Base-by-base conservation (phyloP, 1,140 invertebrate genomes). In the Heliconius nattereri region DNA sequence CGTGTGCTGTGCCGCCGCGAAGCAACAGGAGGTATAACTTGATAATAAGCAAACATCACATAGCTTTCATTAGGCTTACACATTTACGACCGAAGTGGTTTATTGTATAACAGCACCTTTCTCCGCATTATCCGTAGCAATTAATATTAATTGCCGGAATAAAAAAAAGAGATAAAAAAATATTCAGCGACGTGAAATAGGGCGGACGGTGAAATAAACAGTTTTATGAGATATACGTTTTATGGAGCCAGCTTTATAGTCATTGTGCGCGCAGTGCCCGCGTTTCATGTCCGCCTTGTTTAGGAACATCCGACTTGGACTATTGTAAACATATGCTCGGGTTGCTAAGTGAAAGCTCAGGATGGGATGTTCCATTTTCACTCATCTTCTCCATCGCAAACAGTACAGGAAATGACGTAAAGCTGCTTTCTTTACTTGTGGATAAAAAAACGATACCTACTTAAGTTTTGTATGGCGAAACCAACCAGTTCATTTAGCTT, bases 151-250 rank as follows among this genome's bases (percentile, higher is more conserved):
- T 80, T 54, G 45, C 40, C 70, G 49, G 19, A 57, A 57, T 73
- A 80, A 72, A 80, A 75, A 76, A 73, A 73, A 35, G 37, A 73
- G 57, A 73, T 52, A 73, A 71, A 57, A 70, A 66, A 80, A 35
- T 52, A 52, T 71, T 45, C 60, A 35, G 75, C 77, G 75, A 52
- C 71, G 78, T 66, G 72, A 71, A 71, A 78, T 70, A 72, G 78
- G 66, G 72, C 76, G 35, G 29, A 73, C 75, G 40, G 66, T 75
- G 73, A 79, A 70, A 76, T 79, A 79, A 79, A 82, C 79, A 78
- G 78, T 80, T 83, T 81, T 83, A 83, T 74, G 77, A 74, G 49
- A 66, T 73, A 71, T 76, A 80, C 79, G 60, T 71, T 83, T 83
- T 83, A 81, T 78, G 76, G 74, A 71, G 40, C 40, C 32, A 80